Percentiles rank a stretch among this genome's conserved stretches.
phyloP scores from a whole-genome alignment of 2,797 vertebrate genomes.

The Microtus obscurus region DNA sequence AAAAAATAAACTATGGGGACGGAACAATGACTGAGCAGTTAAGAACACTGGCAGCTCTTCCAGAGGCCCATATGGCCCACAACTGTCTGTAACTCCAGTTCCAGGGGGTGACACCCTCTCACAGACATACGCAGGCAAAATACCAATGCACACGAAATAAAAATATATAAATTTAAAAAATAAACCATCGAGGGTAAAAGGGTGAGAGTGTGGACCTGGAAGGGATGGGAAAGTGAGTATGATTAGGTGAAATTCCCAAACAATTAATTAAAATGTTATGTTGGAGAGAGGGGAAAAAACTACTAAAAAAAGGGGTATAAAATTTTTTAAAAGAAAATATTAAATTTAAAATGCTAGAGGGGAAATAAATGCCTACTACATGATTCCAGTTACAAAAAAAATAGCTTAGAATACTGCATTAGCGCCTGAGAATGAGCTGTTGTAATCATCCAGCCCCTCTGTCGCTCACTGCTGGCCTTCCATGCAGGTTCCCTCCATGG shows the following conservation, averaged over 20 bases:
- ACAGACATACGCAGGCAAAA: background rate
- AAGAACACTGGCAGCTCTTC: background rate
- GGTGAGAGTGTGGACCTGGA: background rate
- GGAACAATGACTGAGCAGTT: background rate
- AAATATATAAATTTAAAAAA: background rate
- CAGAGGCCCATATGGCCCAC: background rate
- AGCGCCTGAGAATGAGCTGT: background rate
- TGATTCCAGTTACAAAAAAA: background rate
- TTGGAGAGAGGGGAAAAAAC: background rate
- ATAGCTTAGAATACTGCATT: background rate
- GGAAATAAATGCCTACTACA: no score
- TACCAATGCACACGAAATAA: background rate
- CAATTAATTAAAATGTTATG: background rate
- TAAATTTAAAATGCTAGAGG: background rate
- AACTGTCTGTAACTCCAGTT: background rate
- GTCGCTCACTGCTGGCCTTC: background rate
- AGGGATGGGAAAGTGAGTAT: background rate
- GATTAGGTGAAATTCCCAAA: background rate
- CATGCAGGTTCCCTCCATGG: background rate
- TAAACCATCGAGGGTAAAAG: background rate
- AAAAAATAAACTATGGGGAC: background rate
- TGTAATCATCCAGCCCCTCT: no score
- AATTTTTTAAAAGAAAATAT: background rate
- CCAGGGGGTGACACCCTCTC: background rate
- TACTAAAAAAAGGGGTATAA: background rate